Evolutionary conservation across 92 coral and sea anemone species (phyloP).

Genomic region (Anthopleura xanthogrammica): DNA sequence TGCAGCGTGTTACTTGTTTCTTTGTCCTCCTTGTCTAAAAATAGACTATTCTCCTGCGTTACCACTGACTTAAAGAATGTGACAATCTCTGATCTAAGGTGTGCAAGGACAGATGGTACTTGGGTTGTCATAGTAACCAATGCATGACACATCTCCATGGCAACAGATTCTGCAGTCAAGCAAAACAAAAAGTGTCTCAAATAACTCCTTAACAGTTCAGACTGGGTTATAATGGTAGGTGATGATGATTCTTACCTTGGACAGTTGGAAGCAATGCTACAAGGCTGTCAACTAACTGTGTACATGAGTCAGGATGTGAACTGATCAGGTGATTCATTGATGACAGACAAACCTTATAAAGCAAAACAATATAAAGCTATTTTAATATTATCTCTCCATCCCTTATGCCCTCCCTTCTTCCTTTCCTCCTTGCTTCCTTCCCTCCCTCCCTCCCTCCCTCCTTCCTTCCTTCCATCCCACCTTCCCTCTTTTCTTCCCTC

Average conservation of each 20-base stretch:
- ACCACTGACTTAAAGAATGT: slow-evolving; percentile 57
- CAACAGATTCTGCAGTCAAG: slow-evolving; percentile 54
- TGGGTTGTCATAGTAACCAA: slow-evolving; percentile 95
- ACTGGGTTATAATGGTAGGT: neutral
- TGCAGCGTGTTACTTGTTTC: slow-evolving; percentile 10
- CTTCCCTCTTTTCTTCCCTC: too few species aligned
- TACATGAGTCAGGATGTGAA: slow-evolving; percentile 58
- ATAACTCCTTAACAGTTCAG: neutral
- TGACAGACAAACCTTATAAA: slow-evolving; percentile 58
- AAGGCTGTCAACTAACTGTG: slow-evolving; percentile 62
- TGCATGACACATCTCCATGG: slow-evolving; percentile 83
- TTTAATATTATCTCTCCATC: neutral
- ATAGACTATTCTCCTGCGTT: slow-evolving; percentile 16
- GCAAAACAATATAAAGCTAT: neutral
- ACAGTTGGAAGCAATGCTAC: slow-evolving; percentile 70
- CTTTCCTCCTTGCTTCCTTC: neutral
- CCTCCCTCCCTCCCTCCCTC: neutral
- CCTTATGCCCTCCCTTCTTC: neutral
- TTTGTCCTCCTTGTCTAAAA: slow-evolving; percentile 18
- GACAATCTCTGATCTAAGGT: slow-evolving; percentile 59
- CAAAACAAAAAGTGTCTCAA: neutral
- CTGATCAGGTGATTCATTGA: slow-evolving; percentile 77
- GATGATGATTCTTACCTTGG: slow-evolving; percentile 44
- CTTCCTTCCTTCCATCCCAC: neutral
- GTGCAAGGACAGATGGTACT: slow-evolving; percentile 69